Conservation (phyloP, 2,113 vertebrate species). For the Poicephalus meyeri region DNA sequence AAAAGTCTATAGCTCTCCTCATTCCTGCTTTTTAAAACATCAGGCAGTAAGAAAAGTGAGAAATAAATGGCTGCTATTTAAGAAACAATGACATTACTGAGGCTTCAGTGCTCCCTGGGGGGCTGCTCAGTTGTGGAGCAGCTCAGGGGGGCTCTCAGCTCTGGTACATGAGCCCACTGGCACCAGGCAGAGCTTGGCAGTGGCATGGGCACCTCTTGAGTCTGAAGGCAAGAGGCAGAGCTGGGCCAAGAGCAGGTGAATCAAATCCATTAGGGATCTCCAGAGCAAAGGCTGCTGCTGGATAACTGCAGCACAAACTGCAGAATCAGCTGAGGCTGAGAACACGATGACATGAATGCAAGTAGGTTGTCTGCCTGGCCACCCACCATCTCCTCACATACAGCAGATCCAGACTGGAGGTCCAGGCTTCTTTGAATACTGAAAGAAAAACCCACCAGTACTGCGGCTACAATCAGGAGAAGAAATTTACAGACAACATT, state of each 20-base stretch:
- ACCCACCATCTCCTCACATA: not conserved
- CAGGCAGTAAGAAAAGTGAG: not conserved
- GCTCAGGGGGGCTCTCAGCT: not conserved
- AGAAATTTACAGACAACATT: not conserved
- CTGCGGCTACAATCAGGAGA: not conserved
- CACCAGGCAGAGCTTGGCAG: rapidly evolving
- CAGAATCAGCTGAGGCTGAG: not conserved
- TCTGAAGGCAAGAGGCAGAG: not conserved
- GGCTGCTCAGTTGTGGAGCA: not conserved
- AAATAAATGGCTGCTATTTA: conserved; percentile 10
- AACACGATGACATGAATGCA: not conserved
- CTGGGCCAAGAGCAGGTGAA: not conserved
- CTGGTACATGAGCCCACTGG: rapidly evolving
- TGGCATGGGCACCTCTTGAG: rapidly evolving
- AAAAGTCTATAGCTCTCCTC: not conserved
- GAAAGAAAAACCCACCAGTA: not conserved
- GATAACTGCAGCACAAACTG: not conserved
- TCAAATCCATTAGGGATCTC: not conserved
- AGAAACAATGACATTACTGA: not conserved
- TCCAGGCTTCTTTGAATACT: not conserved
- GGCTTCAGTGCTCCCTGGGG: not conserved
- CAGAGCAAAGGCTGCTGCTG: not conserved
- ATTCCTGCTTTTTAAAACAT: not conserved
- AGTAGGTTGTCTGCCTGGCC: not conserved
- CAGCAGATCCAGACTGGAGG: not conserved